Conservation (phyloP, 2,113 vertebrate genomes). For the Naja naja region DNA sequence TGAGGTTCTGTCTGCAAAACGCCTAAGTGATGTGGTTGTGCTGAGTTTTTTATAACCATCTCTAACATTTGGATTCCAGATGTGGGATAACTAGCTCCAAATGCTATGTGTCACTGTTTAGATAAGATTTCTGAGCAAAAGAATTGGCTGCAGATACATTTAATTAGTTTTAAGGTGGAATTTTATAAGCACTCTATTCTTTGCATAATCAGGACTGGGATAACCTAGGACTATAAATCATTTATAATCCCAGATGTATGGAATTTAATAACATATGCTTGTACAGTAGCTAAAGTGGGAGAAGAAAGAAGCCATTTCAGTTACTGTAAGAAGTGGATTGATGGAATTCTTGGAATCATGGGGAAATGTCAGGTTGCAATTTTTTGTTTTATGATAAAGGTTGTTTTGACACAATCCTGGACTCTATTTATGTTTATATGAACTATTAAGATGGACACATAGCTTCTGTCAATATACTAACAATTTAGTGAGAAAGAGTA, state of each 20-base stretch:
- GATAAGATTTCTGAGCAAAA: conserved; percentile 58
- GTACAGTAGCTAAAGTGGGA: conserved; percentile 2
- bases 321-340: neutral
- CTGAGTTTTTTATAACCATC: conserved; percentile 73
- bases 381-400: neutral
- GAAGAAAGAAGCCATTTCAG: neutral
- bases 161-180: conserved; percentile 77
- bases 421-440: neutral
- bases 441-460: neutral
- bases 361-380: neutral
- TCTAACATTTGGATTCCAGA: conserved; percentile 87
- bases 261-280: neutral
- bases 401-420: neutral
- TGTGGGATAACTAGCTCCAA: conserved; percentile 80
- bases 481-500: neutral
- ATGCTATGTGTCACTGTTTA: conserved; percentile 79
- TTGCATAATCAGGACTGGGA: conserved; percentile 3
- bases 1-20: conserved; percentile 56
- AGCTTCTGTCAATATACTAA: neutral
- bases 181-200: conserved; percentile 45
- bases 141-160: conserved; percentile 36
- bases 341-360: conserved; percentile 1
- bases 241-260: conserved; percentile 23
- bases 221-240: conserved; percentile 19
- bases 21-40: conserved; percentile 51